Evolutionary conservation across 2,797 vertebrate genomes (phyloP).

Genomic region (Sardinella longiceps): DNA sequence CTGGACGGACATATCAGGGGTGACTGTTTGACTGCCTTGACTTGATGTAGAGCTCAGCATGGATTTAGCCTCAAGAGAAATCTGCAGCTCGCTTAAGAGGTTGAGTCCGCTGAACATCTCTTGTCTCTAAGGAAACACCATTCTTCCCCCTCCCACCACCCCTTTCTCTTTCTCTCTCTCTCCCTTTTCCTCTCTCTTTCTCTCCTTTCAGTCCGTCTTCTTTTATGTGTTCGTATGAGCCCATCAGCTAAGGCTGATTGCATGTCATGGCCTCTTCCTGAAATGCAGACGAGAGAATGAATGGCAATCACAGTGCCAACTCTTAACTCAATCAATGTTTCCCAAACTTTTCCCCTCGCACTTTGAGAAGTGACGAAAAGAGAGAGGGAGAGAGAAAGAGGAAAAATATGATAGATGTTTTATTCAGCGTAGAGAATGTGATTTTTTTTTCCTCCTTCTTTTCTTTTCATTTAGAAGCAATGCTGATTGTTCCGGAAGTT

Average conservation of each 20-base stretch:
- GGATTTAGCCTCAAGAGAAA: background rate
- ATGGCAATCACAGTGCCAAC: background rate
- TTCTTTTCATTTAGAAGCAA: too few species aligned
- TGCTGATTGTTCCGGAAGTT: background rate
- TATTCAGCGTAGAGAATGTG: background rate
- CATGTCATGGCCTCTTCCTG: conserved; percentile 19
- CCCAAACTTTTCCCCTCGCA: background rate
- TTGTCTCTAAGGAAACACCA: background rate
- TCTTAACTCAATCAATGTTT: conserved; percentile 18
- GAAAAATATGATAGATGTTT: background rate
- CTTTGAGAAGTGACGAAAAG: background rate
- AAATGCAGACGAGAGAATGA: conserved; percentile 6
- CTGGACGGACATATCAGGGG: background rate
- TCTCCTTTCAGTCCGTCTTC: background rate
- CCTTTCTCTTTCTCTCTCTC: background rate
- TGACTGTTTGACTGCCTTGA: background rate
- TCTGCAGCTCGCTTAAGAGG: background rate
- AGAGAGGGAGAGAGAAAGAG: too few species aligned
- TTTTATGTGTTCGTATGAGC: background rate
- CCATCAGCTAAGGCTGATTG: conserved; percentile 12
- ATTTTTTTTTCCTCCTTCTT: background rate
- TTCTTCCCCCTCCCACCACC: background rate
- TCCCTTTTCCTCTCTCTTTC: background rate
- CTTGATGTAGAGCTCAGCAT: background rate
- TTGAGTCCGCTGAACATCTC: background rate